phyloP scores from a whole-genome alignment of 37 sponge, comb jelly and placozoan species.

The Eunapius fragilis region DNA sequence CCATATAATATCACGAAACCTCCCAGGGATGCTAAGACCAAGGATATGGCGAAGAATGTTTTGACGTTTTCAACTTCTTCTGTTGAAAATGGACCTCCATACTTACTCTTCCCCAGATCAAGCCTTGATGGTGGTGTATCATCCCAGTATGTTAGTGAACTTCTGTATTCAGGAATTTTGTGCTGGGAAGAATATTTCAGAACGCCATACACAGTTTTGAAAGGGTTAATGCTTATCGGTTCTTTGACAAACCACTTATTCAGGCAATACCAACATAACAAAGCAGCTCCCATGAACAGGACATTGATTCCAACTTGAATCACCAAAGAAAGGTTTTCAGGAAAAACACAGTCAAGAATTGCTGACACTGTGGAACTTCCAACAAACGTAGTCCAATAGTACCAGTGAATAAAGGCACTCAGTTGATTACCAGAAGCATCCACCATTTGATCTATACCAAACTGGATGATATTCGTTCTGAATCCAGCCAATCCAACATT shows the following conservation, averaged over 20 bases:
- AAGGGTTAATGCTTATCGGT: constrained; percentile 31
- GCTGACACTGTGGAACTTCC: not conserved
- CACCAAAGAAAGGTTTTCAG: not conserved
- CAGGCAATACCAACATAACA: constrained; percentile 1
- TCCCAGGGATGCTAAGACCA: constrained; percentile 27
- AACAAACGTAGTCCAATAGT: constrained; percentile 58
- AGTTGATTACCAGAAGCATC: constrained; percentile 42
- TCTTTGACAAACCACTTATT: constrained; percentile 50
- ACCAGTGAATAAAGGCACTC: constrained; percentile 57
- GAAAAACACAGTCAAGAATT: too few relatives aligned
- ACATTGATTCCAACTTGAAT: constrained; percentile 23
- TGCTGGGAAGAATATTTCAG: not conserved
- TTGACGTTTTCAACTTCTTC: constrained; percentile 53
- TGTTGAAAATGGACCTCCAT: constrained; percentile 53
- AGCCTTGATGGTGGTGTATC: constrained; percentile 20
- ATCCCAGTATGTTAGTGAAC: constrained; percentile 33
- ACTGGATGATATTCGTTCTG: constrained; percentile 44
- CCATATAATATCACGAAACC: constrained; percentile 1
- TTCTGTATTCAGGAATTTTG: constrained; percentile 17
- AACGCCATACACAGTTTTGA: constrained; percentile 6
- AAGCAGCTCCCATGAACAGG: constrained; percentile 29
- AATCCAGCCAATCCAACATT: constrained; percentile 46
- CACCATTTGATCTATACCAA: constrained; percentile 62
- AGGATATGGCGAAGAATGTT: constrained; percentile 41
- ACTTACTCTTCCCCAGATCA: constrained; percentile 40